Percentiles rank a stretch among this genome's conserved stretches.
phyloP scores from a whole-genome alignment of 1,140 invertebrate genomes.

The Tigriopus japonicus region DNA sequence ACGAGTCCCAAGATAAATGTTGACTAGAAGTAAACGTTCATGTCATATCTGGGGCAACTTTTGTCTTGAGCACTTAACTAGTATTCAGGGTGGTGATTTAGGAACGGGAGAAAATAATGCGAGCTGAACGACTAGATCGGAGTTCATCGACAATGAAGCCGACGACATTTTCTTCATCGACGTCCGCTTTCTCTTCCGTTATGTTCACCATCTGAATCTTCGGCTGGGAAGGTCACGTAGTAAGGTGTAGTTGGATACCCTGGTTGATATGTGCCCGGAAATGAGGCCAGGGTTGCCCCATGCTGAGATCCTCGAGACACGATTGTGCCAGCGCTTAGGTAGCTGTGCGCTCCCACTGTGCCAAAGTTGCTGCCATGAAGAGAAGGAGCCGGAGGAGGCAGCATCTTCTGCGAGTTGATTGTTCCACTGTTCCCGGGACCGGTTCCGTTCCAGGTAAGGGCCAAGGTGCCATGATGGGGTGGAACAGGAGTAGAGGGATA shows the following conservation, averaged over 20 bases:
- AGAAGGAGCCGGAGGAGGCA: conserved; percentile 19
- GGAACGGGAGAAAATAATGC: too few species aligned
- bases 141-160: too few species aligned
- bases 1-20: too few species aligned
- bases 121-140: too few species aligned
- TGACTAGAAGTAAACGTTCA: too few species aligned
- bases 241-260: conserved; percentile 22
- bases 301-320: conserved; percentile 14
- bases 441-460: conserved; percentile 10
- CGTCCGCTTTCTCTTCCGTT: neutral
- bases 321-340: conserved; percentile 21
- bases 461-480: conserved; percentile 20
- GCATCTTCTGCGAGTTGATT: conserved; percentile 17
- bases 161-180: neutral
- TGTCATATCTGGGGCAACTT: too few species aligned
- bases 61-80: too few species aligned
- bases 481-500: conserved; percentile 21
- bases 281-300: conserved; percentile 6
- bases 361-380: conserved; percentile 18
- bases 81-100: too few species aligned
- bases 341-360: conserved; percentile 20
- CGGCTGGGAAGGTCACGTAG: conserved; percentile 24
- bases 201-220: conserved; percentile 20
- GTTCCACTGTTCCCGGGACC: neutral
- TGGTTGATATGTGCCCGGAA: neutral